Base-by-base conservation (phyloP, 2,797 vertebrate species). In the Syncerus caffer region DNA sequence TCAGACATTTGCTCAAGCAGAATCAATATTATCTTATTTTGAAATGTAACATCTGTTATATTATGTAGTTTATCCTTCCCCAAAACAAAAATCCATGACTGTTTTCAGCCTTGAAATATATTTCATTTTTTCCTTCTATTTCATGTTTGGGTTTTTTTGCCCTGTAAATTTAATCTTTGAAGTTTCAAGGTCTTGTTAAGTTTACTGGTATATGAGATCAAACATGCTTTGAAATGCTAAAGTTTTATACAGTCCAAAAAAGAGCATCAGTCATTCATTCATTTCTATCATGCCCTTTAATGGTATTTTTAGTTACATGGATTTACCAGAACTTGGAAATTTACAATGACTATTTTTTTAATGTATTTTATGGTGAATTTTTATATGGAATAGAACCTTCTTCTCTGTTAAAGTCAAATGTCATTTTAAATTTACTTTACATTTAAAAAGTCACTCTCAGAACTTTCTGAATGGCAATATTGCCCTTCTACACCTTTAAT, bases 161-260 rank as follows among this genome's bases (percentile, higher is more conserved):
- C 50, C n/a, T 93, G 25, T 47, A 64, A 93, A 90, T 25, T 88
- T 91, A 64, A 93, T 97, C 74, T 96, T 97, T 93, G 86, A 97
- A 92, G 93, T 95, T 96, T 96, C 86, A 95, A 96, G 96, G 23
- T 85, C 91, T 96, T 90, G 31, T 96, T 95, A 91, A 86, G 31
- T 96, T 88, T 92, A 91, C 42, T 94, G 10, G 47, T 47, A 16
- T 45, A n/a, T 60, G 90, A 96, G 86, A 74, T 89, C 94, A 78
- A 86, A 82, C 31, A 25, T 62, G 16, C 19, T 31, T 80, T n/a
- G 51, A 55, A 85, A 31, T 29, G 29, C 71, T 89, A 29, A 95
- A 86, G 34, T 94, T 95, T 96, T 60, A 90, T 87, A 29, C 47
- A 83, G 47, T 76, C 31, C 64, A 60, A 87, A 80, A 88, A 88